These are phyloP conservation scores for Microctonus aethiopoides DNA, from an alignment of 2,888 invertebrate species.

Conservation along the genomic window DNA sequence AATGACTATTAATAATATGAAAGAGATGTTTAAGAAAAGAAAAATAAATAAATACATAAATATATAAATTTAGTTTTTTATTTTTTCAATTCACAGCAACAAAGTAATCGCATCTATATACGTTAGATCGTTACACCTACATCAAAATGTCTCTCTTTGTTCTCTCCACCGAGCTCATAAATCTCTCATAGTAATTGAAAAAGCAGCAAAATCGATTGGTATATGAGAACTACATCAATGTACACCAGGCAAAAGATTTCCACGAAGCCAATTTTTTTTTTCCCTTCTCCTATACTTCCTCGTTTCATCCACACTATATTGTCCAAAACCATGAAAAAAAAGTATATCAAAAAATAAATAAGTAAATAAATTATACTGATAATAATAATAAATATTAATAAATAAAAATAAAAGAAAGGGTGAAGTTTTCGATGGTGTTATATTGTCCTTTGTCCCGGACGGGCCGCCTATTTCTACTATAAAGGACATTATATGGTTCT, in stretches of 20 bases:
- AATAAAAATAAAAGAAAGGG: constrained; percentile 35
- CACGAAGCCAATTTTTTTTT: constrained; percentile 35
- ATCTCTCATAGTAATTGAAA: constrained; percentile 34
- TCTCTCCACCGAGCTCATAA: constrained; percentile 14
- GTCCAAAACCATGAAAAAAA: neutral
- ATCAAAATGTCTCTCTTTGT: constrained; percentile 31
- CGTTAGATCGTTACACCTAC: neutral
- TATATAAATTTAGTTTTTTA: too few relatives aligned
- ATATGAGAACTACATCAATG: neutral
- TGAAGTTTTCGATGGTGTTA: constrained; percentile 43
- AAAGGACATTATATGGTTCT: constrained; percentile 11
- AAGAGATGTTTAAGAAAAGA: too few relatives aligned
- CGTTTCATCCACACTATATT: neutral
- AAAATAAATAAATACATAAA: too few relatives aligned
- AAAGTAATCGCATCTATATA: too few relatives aligned
- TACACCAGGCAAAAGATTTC: constrained; percentile 25
- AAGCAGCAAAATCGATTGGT: constrained; percentile 18
- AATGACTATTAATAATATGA: too few relatives aligned
- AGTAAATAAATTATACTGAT: neutral
- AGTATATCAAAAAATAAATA: neutral
- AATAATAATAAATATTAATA: neutral
- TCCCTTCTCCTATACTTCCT: neutral
- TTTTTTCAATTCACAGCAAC: neutral
- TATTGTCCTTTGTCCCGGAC: constrained; percentile 46
- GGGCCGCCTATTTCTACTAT: constrained; percentile 23